Evolutionary conservation across 2,797 vertebrate genomes (phyloP).

Genomic region (Enteromius mattozi): DNA sequence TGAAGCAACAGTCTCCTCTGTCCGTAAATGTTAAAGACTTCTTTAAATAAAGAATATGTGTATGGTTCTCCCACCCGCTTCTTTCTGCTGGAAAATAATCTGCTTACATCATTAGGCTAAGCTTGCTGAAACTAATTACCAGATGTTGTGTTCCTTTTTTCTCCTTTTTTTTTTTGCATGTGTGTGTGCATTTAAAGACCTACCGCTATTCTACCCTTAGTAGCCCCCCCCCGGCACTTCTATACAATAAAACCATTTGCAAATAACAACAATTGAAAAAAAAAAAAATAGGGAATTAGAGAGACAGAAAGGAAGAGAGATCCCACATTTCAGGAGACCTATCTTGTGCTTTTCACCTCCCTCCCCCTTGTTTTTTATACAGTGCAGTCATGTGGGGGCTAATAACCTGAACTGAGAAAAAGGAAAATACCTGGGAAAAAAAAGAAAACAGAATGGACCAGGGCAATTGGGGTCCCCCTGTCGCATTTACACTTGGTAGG

Average conservation of each 20-base stretch:
- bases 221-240: slow-evolving; percentile 82
- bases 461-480: slow-evolving; percentile 93
- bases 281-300: slow-evolving; percentile 70
- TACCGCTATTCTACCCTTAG: slow-evolving; percentile 84
- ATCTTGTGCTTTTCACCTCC: slow-evolving; percentile 74
- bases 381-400: slow-evolving; percentile 90
- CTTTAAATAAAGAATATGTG: slow-evolving; percentile 48
- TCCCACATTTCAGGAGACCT: slow-evolving; percentile 81
- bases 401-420: slow-evolving; percentile 90
- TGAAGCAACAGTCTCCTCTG: slow-evolving; percentile 58
- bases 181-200: slow-evolving; percentile 79
- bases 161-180: slow-evolving; percentile 41
- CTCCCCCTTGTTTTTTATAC: slow-evolving; percentile 80
- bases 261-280: slow-evolving; percentile 85
- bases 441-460: slow-evolving; percentile 84
- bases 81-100: slow-evolving; percentile 90
- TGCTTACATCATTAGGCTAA: slow-evolving; percentile 98
- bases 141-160: slow-evolving; percentile 89
- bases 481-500: slow-evolving; percentile 88
- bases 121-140: slow-evolving; percentile 96
- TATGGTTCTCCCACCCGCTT: slow-evolving; percentile 23
- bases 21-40: slow-evolving; percentile 69
- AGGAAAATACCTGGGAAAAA: slow-evolving; percentile 83
- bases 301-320: slow-evolving; percentile 11
- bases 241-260: slow-evolving; percentile 91